Conservation (phyloP, 2,797 vertebrate genomes). For the Coluber constrictor region DNA sequence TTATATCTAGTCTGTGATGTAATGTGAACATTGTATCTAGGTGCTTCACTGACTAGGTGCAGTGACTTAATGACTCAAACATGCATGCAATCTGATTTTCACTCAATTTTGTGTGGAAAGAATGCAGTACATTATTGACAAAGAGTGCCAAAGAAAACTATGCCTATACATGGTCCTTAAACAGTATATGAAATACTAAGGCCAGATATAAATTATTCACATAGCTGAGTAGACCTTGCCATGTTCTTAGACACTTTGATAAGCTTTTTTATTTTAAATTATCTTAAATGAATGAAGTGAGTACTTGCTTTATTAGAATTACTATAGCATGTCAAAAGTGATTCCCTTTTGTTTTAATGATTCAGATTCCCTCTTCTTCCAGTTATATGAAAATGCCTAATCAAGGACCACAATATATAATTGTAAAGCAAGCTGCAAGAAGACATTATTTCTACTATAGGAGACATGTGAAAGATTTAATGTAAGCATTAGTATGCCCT, state of each 20-base stretch:
- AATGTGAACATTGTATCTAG: not conserved
- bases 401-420: slow-evolving; percentile 56
- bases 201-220: not conserved
- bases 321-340: not conserved
- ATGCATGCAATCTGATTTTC: not conserved
- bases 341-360: slow-evolving; percentile 47
- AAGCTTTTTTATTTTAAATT: not conserved
- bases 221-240: not conserved
- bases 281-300: not conserved
- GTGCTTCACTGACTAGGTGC: not conserved
- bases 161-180: not conserved
- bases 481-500: slow-evolving; percentile 68
- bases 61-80: not conserved
- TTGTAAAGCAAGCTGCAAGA: slow-evolving; percentile 63
- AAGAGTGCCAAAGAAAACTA: not conserved
- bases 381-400: slow-evolving; percentile 66
- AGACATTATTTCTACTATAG: slow-evolving; percentile 62
- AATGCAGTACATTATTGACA: not conserved
- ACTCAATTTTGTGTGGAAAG: not conserved
- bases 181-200: too few relatives aligned
- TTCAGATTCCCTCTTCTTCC: slow-evolving; percentile 59
- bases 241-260: not conserved
- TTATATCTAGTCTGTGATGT: not conserved
- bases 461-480: slow-evolving; percentile 74
- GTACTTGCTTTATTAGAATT: not conserved